Evolutionary conservation across 2,888 invertebrate genomes (phyloP).

Genomic region (Cryptocheilus praepositus): DNA sequence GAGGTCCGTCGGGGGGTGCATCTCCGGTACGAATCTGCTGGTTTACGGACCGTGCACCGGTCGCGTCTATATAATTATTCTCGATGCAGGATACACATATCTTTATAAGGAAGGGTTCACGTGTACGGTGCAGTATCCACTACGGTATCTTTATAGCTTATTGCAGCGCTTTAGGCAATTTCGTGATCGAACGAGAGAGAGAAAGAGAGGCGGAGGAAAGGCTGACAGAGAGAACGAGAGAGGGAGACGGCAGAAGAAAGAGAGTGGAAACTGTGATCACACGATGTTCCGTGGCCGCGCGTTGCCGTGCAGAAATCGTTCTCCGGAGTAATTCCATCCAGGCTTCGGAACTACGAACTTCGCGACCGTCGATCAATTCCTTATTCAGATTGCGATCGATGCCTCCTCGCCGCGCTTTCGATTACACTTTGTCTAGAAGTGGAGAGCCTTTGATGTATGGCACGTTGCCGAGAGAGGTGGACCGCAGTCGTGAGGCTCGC

Average conservation of each 20-base stretch:
- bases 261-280: slow-evolving; percentile 12
- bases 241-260: neutral
- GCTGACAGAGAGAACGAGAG: neutral
- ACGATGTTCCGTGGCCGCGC: slow-evolving; percentile 1
- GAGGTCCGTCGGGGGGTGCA: slow-evolving; percentile 41
- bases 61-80: slow-evolving; percentile 65
- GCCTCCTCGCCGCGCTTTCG: no score
- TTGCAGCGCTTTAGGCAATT: slow-evolving; percentile 71
- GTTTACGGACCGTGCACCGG: slow-evolving; percentile 54
- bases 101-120: slow-evolving; percentile 62
- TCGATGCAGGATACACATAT: slow-evolving; percentile 61
- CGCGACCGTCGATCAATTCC: no score
- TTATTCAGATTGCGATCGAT: no score
- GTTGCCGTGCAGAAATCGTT: no score
- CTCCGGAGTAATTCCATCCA: no score
- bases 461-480: no score
- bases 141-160: slow-evolving; percentile 71
- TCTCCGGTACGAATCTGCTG: slow-evolving; percentile 62
- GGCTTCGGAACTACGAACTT: no score
- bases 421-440: no score
- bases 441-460: no score
- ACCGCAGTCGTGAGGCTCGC: no score
- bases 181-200: slow-evolving; percentile 60
- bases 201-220: neutral
- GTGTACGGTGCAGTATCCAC: slow-evolving; percentile 57